Percentiles rank a stretch among this genome's conserved stretches.
phyloP scores from a whole-genome alignment of 2,113 vertebrate genomes.

The Tachuris rubrigastra region DNA sequence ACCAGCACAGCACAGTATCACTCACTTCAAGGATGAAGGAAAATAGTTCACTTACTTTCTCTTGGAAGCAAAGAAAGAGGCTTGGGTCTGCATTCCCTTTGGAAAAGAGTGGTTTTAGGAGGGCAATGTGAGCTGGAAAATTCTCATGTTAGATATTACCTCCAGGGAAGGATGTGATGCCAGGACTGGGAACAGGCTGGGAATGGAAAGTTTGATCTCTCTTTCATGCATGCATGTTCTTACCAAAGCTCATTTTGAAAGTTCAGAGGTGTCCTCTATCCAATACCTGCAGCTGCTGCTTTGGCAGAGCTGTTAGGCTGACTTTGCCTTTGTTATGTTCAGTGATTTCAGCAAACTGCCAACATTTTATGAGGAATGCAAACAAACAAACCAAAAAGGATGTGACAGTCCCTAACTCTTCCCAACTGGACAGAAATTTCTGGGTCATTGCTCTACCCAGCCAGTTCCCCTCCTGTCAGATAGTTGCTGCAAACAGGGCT shows the following conservation, averaged over 20 bases:
- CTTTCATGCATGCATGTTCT: fast-evolving
- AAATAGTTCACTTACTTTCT: background rate
- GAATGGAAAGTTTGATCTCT: background rate
- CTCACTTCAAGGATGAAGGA: background rate
- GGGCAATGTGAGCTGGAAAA: background rate
- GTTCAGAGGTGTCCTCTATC: conserved; percentile 3
- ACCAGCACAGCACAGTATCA: background rate
- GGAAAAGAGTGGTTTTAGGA: background rate
- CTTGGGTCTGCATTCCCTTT: background rate
- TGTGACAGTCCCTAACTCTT: background rate
- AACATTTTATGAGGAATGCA: background rate
- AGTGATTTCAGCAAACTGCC: background rate
- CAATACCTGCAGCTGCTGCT: conserved; percentile 38
- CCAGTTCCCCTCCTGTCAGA: background rate
- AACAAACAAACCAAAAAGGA: background rate
- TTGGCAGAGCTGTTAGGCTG: background rate
- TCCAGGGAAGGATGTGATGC: background rate
- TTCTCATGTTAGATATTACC: background rate
- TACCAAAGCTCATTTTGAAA: background rate
- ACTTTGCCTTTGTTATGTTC: conserved; percentile 7
- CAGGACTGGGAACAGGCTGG: background rate
- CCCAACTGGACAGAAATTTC: background rate
- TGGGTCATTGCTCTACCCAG: background rate
- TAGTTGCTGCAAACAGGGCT: background rate
- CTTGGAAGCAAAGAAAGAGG: background rate